Evolutionary conservation across 2,113 vertebrate species (phyloP).

Genomic region (Brachyhypopomus occidentalis): DNA sequence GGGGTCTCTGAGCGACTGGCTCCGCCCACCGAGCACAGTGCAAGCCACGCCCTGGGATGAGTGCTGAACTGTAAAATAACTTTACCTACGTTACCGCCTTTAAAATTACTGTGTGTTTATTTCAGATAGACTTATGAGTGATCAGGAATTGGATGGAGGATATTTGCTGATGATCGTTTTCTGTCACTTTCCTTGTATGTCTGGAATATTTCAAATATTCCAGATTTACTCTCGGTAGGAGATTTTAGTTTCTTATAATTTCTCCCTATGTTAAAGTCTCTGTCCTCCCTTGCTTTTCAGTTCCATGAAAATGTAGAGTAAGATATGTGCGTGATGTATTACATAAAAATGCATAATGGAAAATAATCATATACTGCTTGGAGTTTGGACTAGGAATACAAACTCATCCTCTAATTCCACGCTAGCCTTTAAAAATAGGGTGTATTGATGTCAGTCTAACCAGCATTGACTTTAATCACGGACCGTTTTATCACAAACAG

Average conservation of each 20-base stretch:
- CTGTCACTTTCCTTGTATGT: too few relatives aligned
- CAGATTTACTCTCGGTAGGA: neutral
- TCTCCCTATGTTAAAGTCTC: neutral
- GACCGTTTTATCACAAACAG: neutral
- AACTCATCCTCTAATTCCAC: neutral
- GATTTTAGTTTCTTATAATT: neutral
- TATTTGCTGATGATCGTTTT: neutral
- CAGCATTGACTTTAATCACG: neutral
- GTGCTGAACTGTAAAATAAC: neutral
- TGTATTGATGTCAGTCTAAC: neutral
- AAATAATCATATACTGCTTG: neutral
- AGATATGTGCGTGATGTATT: too few relatives aligned
- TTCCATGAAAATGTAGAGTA: too few relatives aligned
- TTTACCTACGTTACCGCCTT: neutral
- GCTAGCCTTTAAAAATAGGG: neutral
- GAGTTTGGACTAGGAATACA: neutral
- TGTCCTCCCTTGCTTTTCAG: neutral
- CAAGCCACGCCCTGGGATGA: constrained; percentile 31
- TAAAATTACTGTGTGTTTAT: neutral
- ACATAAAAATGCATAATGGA: neutral
- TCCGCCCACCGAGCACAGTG: constrained; percentile 47
- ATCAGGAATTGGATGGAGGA: neutral
- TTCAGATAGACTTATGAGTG: too few relatives aligned
- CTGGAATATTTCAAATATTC: neutral
- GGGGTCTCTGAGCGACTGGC: constrained; percentile 54